These are phyloP conservation scores for Callithrix jacchus DNA, from an alignment of 2,113 vertebrate species.

Conservation along the genomic window DNA sequence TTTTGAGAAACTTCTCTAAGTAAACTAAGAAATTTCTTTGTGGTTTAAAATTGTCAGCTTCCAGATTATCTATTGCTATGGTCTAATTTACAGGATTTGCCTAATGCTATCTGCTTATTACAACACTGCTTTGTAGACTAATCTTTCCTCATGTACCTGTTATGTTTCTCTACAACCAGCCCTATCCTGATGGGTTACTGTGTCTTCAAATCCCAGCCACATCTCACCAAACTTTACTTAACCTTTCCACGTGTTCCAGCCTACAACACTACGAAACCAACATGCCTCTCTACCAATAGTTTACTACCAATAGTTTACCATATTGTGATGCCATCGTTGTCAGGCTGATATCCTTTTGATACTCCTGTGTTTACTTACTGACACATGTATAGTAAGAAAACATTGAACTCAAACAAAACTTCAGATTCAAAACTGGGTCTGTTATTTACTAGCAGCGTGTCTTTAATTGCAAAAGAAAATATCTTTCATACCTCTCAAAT, in stretches of 20 bases:
- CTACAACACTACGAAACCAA: neutral
- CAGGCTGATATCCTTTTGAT: neutral
- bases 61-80: neutral
- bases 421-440: neutral
- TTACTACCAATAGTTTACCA: neutral
- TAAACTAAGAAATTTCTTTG: neutral
- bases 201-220: neutral
- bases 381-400: neutral
- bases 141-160: neutral
- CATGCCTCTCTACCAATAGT: neutral
- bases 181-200: neutral
- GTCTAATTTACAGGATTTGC: neutral
- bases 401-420: neutral
- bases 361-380: neutral
- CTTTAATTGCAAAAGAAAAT: neutral
- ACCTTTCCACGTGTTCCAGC: neutral
- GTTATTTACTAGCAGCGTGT: neutral
- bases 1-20: neutral
- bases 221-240: slow-evolving; percentile 4
- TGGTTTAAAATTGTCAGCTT: neutral
- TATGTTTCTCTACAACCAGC: neutral
- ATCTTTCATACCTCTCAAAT: neutral
- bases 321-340: neutral
- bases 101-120: neutral
- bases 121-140: neutral